A percentile compares a stretch with the other conserved stretches of the same genome.
Conservation (phyloP, 92 coral and sea anemone species). For the Epizoanthus illoricatus region DNA sequence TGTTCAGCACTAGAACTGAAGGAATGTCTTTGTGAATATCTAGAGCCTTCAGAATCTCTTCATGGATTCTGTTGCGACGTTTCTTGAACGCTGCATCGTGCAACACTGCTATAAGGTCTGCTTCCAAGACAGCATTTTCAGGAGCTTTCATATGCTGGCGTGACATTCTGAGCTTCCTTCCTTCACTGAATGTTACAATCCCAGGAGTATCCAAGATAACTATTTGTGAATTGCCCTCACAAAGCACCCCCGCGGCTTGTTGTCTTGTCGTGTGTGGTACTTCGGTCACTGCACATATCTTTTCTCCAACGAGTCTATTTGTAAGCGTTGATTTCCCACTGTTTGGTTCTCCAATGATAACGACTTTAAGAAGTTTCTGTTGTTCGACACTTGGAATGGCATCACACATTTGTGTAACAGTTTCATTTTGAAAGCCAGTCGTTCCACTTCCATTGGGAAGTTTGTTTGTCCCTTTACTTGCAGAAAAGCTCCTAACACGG, state of each 20-base stretch:
- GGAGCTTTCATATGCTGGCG: constrained; percentile 93
- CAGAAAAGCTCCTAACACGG: not conserved
- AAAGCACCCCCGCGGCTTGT: constrained; percentile 70
- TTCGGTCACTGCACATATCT: constrained; percentile 88
- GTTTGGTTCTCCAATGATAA: constrained; percentile 93
- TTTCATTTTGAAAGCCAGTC: not conserved
- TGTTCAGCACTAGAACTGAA: constrained; percentile 82
- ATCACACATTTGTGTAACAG: not conserved
- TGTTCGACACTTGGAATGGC: constrained; percentile 6
- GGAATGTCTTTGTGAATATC: constrained; percentile 55
- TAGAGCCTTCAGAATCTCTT: constrained; percentile 62
- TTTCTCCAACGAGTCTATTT: constrained; percentile 81
- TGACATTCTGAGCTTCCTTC: constrained; percentile 84
- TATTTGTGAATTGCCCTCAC: constrained; percentile 68
- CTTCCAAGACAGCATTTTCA: constrained; percentile 77
- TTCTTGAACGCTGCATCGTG: constrained; percentile 79
- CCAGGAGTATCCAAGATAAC: constrained; percentile 96
- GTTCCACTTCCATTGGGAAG: not conserved
- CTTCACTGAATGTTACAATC: constrained; percentile 75
- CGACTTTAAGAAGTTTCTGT: constrained; percentile 75
- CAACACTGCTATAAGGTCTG: constrained; percentile 82
- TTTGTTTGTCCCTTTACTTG: not conserved
- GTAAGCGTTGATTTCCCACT: constrained; percentile 97
- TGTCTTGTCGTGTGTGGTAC: constrained; percentile 96
- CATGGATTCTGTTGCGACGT: constrained; percentile 74